A percentile compares a stretch with the other conserved stretches of the same genome.
These are phyloP conservation scores for Cavia porcellus DNA, from an alignment of 2,113 vertebrate species.

Conservation along the genomic window DNA sequence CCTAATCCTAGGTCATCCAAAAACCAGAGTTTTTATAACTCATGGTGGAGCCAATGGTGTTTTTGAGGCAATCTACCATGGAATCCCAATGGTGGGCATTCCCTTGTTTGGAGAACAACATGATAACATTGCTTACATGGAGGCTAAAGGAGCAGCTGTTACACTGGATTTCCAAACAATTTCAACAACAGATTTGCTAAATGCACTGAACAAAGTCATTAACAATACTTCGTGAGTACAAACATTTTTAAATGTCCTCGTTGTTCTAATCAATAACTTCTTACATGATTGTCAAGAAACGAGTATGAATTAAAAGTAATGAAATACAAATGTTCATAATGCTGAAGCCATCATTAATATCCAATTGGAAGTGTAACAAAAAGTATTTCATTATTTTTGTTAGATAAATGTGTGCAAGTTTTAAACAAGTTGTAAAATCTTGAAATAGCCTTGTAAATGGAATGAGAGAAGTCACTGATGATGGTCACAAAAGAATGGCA, in stretches of 20 bases:
- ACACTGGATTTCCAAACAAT: slow-evolving; percentile 86
- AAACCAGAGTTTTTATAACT: neutral
- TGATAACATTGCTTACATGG: slow-evolving; percentile 88
- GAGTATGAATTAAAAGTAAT: neutral
- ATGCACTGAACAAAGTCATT: slow-evolving; percentile 89
- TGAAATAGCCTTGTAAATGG: neutral
- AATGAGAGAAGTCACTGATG: neutral
- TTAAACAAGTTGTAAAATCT: neutral
- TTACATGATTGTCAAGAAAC: neutral
- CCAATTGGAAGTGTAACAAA: accelerated
- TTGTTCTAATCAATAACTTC: neutral
- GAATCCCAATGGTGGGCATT: slow-evolving; percentile 91
- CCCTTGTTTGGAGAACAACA: slow-evolving; percentile 91
- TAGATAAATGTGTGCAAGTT: neutral
- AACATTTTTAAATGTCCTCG: neutral
- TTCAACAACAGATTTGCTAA: slow-evolving; percentile 84
- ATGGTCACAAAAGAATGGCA: neutral
- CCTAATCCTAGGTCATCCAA: neutral
- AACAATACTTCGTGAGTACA: slow-evolving; percentile 82
- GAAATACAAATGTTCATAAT: too few species aligned
- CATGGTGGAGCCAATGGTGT: slow-evolving; percentile 83
- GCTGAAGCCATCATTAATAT: neutral
- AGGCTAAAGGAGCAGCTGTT: slow-evolving; percentile 88
- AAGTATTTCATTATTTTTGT: neutral
- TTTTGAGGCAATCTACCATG: slow-evolving; percentile 92